Percentiles rank a stretch among this genome's conserved stretches.
Evolutionary conservation across 1,140 invertebrate genomes (phyloP).

Genomic region (Octopus sinensis): DNA sequence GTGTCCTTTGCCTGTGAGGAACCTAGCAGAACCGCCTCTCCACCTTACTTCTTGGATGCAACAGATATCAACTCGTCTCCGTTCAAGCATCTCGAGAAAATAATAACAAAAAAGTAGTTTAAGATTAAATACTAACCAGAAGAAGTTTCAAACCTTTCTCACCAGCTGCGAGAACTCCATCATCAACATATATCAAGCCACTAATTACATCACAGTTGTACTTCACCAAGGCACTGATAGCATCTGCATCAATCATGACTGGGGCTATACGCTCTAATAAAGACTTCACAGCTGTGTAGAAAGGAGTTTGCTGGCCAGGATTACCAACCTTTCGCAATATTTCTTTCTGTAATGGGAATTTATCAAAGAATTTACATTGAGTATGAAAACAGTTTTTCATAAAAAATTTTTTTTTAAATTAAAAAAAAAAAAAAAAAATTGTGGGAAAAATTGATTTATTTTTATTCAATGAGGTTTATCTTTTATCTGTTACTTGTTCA

Average conservation of each 20-base stretch:
- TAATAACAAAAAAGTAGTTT: neutral
- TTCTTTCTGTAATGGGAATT: constrained; percentile 58
- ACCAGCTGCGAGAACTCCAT: constrained; percentile 39
- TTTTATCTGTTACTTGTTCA: no score
- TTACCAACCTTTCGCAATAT: constrained; percentile 91
- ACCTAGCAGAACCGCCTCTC: no score
- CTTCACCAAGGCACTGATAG: constrained; percentile 58
- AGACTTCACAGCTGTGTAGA: constrained; percentile 94
- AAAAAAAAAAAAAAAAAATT: no score
- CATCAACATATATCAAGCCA: constrained; percentile 38
- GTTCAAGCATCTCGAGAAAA: no score
- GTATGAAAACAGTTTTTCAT: no score
- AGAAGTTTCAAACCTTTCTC: constrained; percentile 51
- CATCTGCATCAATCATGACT: constrained; percentile 89
- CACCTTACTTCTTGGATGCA: no score
- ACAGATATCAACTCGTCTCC: no score
- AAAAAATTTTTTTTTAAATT: no score
- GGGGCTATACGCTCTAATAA: constrained; percentile 88
- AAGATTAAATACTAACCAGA: constrained; percentile 67
- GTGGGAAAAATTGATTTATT: no score
- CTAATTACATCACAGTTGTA: constrained; percentile 51
- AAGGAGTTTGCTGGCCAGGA: constrained; percentile 90
- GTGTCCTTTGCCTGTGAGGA: no score
- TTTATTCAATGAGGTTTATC: no score
- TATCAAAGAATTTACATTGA: no score